Base-by-base conservation (phyloP, 2,888 invertebrate genomes). In the Eupithecia abbreviata region DNA sequence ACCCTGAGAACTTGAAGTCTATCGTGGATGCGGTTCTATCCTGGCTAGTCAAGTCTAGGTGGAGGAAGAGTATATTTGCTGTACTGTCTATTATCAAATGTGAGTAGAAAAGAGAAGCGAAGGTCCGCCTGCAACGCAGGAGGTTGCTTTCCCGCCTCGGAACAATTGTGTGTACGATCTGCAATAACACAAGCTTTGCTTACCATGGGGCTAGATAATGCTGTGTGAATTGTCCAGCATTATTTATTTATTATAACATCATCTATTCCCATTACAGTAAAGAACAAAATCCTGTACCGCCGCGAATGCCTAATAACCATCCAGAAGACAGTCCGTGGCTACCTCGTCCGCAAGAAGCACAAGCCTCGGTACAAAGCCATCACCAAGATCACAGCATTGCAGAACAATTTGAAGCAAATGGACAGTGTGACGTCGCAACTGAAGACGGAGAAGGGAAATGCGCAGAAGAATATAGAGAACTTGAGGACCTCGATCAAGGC, bases 1-100 rank as follows among this genome's bases (percentile, higher is more conserved):
- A 99, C 92, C 98, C 99, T 0, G 99, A 98, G 83, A 98, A 98
- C 93, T 94, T 99, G 84, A 96, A 97, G 82, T 95, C 96, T 47
- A 97, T 99, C 85, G 98, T 99, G 45, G 96, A 96, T 71, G 97
- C 97, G 84, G 99, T 99, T 58, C 97, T 98, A 86, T 97, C 97
- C 81, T 99, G 99, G 99, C 96, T 99, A 15, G 95, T 99, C 79
- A 97, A 97, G 88, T 98, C 98, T 0, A 95, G 99, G 74, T 99
- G 99, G 99, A 96, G 98, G 87, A 98, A 99, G 90, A 97, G 98
- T 2, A 98, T 98, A 84, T 98, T 98, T 94, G 98, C 98, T 83
- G 97, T 98, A 1, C 95, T 99, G 15, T 98, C 98, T 74, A 98
- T 98, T 77, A 98, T 99, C 75, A 99, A 99, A 96, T 94, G 99